These are phyloP conservation scores for Plagodis dolabraria DNA, from an alignment of 2,888 invertebrate species.

Conservation along the genomic window DNA sequence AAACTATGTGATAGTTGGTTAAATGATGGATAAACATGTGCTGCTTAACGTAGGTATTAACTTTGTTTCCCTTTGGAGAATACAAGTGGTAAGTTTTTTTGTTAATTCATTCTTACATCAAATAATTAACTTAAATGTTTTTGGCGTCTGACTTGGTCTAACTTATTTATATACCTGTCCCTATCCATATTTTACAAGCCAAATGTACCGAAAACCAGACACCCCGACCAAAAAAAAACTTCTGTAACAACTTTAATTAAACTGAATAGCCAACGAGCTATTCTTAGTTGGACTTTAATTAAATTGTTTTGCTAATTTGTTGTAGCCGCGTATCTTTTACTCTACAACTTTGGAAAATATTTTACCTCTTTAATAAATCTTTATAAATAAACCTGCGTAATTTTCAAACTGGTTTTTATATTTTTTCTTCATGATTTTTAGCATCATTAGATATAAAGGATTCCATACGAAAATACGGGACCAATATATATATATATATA, in stretches of 20 bases:
- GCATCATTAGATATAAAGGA: too few species aligned
- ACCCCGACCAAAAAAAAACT: constrained; percentile 28
- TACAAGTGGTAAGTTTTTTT: too few species aligned
- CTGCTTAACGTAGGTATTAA: too few species aligned
- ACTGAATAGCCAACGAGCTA: constrained; percentile 42
- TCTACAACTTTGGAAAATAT: constrained; percentile 38
- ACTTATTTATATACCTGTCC: background rate
- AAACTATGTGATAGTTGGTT: too few species aligned
- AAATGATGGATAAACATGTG: too few species aligned
- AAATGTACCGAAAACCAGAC: constrained; percentile 26
- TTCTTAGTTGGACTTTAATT: constrained; percentile 40
- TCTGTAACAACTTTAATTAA: constrained; percentile 51
- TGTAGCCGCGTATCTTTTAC: constrained; percentile 35
- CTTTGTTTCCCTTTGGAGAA: too few species aligned
- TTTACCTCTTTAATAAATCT: background rate
- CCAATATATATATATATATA: too few species aligned
- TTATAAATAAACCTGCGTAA: constrained; percentile 37
- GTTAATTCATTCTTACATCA: too few species aligned
- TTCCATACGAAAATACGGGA: too few species aligned
- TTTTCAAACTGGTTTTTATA: background rate
- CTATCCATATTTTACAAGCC: constrained; percentile 12
- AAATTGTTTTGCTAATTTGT: constrained; percentile 53
- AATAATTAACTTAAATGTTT: too few species aligned
- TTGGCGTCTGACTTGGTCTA: too few species aligned
- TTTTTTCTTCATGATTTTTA: too few species aligned